Base-by-base conservation (phyloP, 2,888 invertebrate species). In the Gerosis bhagava region DNA sequence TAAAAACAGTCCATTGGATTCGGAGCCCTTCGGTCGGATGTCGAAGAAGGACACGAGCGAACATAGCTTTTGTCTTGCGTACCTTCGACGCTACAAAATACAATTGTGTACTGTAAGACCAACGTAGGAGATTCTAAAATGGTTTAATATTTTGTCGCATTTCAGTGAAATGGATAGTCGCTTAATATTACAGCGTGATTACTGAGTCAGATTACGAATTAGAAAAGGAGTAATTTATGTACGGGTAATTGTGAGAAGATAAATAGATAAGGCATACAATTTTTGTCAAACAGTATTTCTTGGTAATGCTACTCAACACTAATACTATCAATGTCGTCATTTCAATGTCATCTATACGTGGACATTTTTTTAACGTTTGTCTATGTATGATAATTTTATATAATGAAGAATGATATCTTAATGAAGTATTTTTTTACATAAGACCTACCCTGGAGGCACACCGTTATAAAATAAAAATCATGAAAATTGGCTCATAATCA, bases 111-210 rank as follows among this genome's bases (percentile, higher is more conserved):
- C 2, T 3, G 46, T 7, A 13, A 11, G n/a, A n/a, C n/a, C n/a
- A n/a, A n/a, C n/a, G n/a, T n/a, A n/a, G n/a, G n/a, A n/a, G n/a
- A n/a, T n/a, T n/a, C n/a, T n/a, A 46, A 42, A 16, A 25, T n/a
- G 7, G 29, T 25, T 37, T 13, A 36, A 34, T 46, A 25, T 19
- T 28, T 15, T 43, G 31, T 36, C 40, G 42, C 46, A 36, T 32
- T 12, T 21, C 54, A 57, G 61, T 59, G 57, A 63, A 68, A 63
- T 67, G 57, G 60, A 63, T 63, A 63, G 58, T 62, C 57, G 57
- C 54, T 60, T 56, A 62, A 67, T 68, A 34, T 35, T 47, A 64
- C 70, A 70, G 72, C 71, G 72, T 68, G 63, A 70, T 71, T 62
- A 65, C 57, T 43, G 54, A 59, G 60, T 61, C 57, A 57, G 44